A percentile compares a stretch with the other conserved stretches of the same genome.
Conservation (phyloP, 2,888 invertebrate species). For the Apocheima hispidaria region DNA sequence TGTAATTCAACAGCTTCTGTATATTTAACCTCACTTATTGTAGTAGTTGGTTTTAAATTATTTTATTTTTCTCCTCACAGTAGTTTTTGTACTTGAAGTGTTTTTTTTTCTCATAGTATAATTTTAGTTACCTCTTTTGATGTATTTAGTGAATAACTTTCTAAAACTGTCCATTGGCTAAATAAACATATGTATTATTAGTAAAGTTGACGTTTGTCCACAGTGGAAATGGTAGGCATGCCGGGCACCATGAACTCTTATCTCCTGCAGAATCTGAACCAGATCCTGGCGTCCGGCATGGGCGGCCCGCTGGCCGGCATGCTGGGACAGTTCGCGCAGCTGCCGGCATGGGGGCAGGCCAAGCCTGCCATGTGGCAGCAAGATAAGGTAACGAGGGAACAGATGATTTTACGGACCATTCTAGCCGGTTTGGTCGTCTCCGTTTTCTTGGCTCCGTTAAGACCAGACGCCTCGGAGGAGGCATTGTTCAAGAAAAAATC, state of each 20-base stretch:
- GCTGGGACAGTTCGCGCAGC: slow-evolving; percentile 69
- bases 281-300: slow-evolving; percentile 80
- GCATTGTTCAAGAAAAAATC: no score
- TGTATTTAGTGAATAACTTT: no score
- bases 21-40: neutral
- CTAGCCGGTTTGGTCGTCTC: neutral
- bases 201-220: slow-evolving; percentile 1
- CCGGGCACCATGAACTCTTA: slow-evolving; percentile 81
- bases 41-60: neutral
- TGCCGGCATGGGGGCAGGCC: slow-evolving; percentile 63
- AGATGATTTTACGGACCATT: neutral
- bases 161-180: no score
- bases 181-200: neutral
- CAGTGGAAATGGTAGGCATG: slow-evolving; percentile 89
- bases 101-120: no score
- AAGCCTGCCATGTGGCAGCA: slow-evolving; percentile 66
- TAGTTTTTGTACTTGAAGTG: no score
- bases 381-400: slow-evolving; percentile 60
- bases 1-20: neutral
- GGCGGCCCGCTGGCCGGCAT: slow-evolving; percentile 75
- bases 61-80: no score
- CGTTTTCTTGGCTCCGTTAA: no score
- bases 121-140: no score
- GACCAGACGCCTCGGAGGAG: no score
- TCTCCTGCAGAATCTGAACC: slow-evolving; percentile 81